A percentile compares a stretch with the other conserved stretches of the same genome.
Evolutionary conservation across 2,113 vertebrate genomes (phyloP).

Genomic region (Lamprotornis superbus): DNA sequence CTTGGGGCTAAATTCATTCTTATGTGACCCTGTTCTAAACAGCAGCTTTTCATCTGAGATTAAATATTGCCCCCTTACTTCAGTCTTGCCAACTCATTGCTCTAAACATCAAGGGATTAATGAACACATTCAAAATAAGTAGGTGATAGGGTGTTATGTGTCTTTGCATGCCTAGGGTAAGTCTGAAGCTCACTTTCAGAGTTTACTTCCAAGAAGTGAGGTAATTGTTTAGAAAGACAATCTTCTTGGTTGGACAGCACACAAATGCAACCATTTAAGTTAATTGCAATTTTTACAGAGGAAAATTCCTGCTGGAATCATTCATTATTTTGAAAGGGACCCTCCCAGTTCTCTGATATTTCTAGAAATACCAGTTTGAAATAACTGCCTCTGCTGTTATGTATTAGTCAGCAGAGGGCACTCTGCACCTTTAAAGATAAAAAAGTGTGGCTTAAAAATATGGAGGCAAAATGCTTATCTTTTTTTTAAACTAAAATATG

Average conservation of each 20-base stretch:
- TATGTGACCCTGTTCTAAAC: background rate
- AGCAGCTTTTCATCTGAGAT: background rate
- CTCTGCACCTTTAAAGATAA: background rate
- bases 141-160: background rate
- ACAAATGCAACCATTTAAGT: background rate
- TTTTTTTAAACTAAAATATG: background rate
- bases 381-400: background rate
- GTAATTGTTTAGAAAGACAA: background rate
- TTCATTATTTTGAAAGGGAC: constrained; percentile 27
- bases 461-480: background rate
- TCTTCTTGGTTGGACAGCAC: background rate
- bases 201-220: background rate
- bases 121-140: background rate
- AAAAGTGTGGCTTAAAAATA: background rate
- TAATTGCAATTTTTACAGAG: background rate
- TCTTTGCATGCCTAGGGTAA: background rate
- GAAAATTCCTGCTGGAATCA: background rate
- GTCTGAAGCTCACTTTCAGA: background rate
- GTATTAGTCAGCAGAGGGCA: constrained; percentile 33
- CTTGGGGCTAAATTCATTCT: background rate
- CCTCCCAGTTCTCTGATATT: background rate
- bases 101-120: background rate
- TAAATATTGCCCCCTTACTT: background rate
- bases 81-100: background rate
- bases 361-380: background rate